phyloP scores from a whole-genome alignment of 2,888 invertebrate species.

The Drosophila imparisetae region DNA sequence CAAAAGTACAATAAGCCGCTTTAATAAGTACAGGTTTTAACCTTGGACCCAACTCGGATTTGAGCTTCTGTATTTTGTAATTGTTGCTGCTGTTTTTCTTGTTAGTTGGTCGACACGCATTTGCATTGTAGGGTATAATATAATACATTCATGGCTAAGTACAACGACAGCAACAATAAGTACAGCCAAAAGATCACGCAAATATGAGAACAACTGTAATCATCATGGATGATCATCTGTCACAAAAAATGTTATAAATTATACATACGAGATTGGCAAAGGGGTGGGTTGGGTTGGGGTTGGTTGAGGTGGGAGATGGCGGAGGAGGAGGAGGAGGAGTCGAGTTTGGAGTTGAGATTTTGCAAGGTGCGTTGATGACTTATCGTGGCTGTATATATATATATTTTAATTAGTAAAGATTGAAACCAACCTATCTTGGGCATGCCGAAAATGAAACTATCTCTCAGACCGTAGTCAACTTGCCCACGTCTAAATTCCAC shows the following conservation, averaged over 20 bases:
- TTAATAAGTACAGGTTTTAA: constrained; percentile 79
- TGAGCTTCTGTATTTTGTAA: constrained; percentile 20
- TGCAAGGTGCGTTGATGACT: constrained; percentile 7
- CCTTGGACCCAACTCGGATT: constrained; percentile 75
- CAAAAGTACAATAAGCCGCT: constrained; percentile 80
- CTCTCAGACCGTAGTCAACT: neutral
- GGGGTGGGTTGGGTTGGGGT: neutral
- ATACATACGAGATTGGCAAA: constrained; percentile 69
- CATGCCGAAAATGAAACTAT: neutral
- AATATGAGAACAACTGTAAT: constrained; percentile 58
- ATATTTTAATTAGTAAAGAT: neutral
- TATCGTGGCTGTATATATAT: neutral
- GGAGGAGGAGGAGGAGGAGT: neutral
- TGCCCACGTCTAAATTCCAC: neutral
- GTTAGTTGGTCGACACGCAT: constrained; percentile 53
- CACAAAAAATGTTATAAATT: constrained; percentile 83
- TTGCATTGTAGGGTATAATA: constrained; percentile 78
- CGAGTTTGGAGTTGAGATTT: neutral
- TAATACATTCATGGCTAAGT: constrained; percentile 75
- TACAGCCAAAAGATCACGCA: constrained; percentile 46
- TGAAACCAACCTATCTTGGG: neutral
- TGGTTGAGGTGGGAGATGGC: too few species aligned
- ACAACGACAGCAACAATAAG: constrained; percentile 49
- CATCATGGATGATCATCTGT: constrained; percentile 66
- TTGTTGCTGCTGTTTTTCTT: constrained; percentile 26